These are phyloP conservation scores for Climacteris rufus DNA, from an alignment of 2,113 vertebrate species.

Conservation along the genomic window DNA sequence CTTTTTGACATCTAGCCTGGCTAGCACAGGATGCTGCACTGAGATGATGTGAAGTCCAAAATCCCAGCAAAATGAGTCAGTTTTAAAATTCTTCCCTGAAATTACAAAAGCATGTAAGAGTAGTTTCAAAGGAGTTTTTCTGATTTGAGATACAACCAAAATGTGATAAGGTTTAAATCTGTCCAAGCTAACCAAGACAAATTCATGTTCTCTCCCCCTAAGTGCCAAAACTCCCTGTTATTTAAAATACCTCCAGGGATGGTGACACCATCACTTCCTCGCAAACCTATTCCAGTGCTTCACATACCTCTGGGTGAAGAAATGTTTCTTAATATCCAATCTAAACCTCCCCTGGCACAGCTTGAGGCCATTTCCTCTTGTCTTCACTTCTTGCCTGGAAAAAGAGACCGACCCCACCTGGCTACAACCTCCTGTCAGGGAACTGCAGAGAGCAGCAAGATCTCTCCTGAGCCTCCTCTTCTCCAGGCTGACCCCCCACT, in stretches of 20 bases:
- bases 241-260: background rate
- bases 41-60: background rate
- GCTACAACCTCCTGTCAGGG: background rate
- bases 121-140: background rate
- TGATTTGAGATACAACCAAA: background rate
- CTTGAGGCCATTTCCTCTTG: background rate
- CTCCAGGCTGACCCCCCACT: background rate
- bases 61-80: background rate
- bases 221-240: background rate
- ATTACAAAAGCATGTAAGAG: background rate
- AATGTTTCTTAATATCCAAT: background rate
- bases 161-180: background rate
- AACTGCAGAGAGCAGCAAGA: rapidly evolving
- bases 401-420: rapidly evolving
- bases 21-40: background rate
- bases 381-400: background rate
- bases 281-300: background rate
- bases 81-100: background rate
- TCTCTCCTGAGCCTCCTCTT: background rate
- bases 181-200: background rate
- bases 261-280: background rate
- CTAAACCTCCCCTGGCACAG: background rate
- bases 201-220: rapidly evolving
- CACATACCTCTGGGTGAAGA: background rate
- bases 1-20: background rate